Percentiles rank a stretch among this genome's conserved stretches.
phyloP scores from a whole-genome alignment of 2,113 vertebrate species.

The Arenaria interpres region DNA sequence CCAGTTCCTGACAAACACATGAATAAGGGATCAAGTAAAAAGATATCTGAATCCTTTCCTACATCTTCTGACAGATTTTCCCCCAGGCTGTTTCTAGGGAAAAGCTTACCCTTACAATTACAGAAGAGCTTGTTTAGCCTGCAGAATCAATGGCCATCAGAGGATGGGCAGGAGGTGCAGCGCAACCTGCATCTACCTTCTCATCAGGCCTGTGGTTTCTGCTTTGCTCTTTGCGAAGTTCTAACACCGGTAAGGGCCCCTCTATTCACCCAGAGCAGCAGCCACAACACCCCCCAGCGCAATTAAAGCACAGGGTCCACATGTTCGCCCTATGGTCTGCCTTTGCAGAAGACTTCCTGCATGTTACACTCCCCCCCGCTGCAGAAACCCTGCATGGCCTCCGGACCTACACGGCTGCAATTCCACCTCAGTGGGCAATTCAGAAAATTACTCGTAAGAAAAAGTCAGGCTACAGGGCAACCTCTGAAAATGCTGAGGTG shows the following conservation, averaged over 20 bases:
- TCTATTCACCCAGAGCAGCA: too few relatives aligned
- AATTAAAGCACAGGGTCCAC: not conserved
- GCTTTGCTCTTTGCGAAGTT: not conserved
- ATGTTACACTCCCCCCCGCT: rapidly evolving
- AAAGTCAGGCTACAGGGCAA: not conserved
- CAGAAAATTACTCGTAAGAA: not conserved
- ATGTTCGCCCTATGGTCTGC: not conserved
- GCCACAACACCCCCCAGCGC: not conserved
- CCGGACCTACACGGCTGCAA: not conserved
- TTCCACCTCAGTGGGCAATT: not conserved
- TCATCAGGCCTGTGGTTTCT: not conserved
- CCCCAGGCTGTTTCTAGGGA: not conserved
- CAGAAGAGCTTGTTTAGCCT: not conserved
- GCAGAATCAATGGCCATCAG: not conserved
- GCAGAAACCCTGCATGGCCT: not conserved
- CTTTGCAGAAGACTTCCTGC: not conserved
- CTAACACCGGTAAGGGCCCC: not conserved
- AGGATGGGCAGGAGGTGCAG: not conserved
- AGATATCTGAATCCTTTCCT: not conserved
- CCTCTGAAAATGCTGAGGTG: not conserved
- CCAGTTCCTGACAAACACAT: too few relatives aligned
- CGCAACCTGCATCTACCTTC: not conserved
- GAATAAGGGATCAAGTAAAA: not conserved
- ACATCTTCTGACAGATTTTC: not conserved
- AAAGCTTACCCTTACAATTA: not conserved